phyloP scores from a whole-genome alignment of 2,797 vertebrate genomes.

The Chromis chromis region DNA sequence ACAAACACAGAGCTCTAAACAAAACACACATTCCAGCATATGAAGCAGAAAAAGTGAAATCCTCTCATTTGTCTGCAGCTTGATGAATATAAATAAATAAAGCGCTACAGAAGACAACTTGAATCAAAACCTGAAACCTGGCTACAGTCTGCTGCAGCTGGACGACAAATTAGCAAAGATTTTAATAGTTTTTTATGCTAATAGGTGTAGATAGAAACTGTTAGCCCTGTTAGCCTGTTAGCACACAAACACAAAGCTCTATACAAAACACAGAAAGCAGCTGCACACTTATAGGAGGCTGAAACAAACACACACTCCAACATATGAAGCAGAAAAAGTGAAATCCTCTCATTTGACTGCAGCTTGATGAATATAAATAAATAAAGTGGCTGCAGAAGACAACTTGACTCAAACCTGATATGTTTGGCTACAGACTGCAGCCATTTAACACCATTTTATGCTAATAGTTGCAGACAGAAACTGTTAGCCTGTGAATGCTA shows the following conservation, averaged over 20 bases:
- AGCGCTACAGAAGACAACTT: too few species aligned
- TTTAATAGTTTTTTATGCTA: too few species aligned
- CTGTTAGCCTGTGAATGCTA: constrained; percentile 81
- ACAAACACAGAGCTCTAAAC: constrained; percentile 2
- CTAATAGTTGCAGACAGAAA: not conserved
- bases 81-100: too few species aligned
- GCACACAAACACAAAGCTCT: not conserved
- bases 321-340: constrained; percentile 29
- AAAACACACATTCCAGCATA: not conserved
- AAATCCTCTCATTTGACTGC: constrained; percentile 39
- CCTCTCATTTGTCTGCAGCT: too few species aligned
- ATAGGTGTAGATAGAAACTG: too few species aligned
- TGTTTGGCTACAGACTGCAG: too few species aligned
- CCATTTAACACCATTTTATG: too few species aligned
- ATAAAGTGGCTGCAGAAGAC: constrained; percentile 43
- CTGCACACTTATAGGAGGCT: not conserved
- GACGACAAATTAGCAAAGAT: too few species aligned
- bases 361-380: constrained; percentile 68
- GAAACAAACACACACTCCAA: not conserved
- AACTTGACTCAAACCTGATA: not conserved
- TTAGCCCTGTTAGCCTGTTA: too few species aligned
- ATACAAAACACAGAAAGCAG: not conserved
- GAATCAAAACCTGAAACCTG: too few species aligned
- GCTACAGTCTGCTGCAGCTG: too few species aligned
- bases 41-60: too few species aligned